Evolutionary conservation across 2,113 vertebrate genomes (phyloP).

Genomic region (Poeciliopsis prolifica): DNA sequence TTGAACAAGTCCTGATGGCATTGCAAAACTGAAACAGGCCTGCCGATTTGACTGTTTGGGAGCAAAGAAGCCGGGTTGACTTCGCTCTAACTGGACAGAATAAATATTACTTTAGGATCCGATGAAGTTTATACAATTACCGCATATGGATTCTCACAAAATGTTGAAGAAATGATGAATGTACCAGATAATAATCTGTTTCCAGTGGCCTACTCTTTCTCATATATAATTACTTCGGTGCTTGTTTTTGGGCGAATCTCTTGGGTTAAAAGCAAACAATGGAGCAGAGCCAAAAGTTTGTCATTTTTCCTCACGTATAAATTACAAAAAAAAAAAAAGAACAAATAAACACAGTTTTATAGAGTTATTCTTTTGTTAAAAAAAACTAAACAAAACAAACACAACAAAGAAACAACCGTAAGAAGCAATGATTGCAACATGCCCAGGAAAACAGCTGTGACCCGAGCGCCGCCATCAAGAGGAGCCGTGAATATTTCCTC

Average conservation of each 20-base stretch:
- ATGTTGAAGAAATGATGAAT: background rate
- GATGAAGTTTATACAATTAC: background rate
- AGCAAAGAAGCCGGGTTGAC: background rate
- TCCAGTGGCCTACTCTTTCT: background rate
- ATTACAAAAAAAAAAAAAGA: background rate
- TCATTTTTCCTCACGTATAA: background rate
- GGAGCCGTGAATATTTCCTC: conserved; percentile 48
- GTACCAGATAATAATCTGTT: background rate
- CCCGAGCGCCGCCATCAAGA: conserved; percentile 33
- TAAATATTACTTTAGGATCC: background rate
- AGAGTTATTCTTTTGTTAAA: background rate
- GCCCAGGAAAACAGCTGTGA: conserved; percentile 46
- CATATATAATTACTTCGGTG: background rate
- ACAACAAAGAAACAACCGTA: background rate
- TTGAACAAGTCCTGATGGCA: conserved; percentile 37
- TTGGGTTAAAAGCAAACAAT: no score
- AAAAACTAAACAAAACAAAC: background rate
- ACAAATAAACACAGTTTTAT: background rate
- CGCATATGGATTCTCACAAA: background rate
- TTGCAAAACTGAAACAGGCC: conserved; percentile 44
- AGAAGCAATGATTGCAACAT: conserved; percentile 38
- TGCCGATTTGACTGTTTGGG: conserved; percentile 19
- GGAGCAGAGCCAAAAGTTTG: no score
- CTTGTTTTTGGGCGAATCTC: no score
- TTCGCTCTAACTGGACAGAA: background rate